These are phyloP conservation scores for Dysmachus trigonus DNA, from an alignment of 2,888 invertebrate species.

Conservation along the genomic window DNA sequence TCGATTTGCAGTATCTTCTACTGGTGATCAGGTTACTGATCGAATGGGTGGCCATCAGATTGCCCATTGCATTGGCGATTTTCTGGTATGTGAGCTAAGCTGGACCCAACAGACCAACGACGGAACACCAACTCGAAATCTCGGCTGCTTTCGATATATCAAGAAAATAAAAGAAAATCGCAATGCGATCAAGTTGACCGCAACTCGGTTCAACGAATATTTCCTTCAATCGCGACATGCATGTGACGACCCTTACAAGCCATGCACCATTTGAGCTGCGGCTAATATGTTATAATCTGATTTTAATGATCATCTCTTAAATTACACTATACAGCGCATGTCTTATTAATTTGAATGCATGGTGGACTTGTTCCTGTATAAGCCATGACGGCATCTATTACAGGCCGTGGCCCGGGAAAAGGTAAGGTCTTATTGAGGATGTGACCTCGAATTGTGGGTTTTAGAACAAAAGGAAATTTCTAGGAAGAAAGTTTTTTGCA, in stretches of 20 bases:
- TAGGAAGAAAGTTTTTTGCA: background rate
- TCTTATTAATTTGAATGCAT: constrained; percentile 9
- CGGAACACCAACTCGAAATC: background rate
- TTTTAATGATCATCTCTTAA: constrained; percentile 19
- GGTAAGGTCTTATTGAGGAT: background rate
- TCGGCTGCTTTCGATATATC: background rate
- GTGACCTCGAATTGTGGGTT: background rate
- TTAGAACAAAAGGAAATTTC: background rate
- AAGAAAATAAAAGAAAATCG: background rate
- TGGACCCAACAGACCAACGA: background rate
- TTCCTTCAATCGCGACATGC: constrained; percentile 17
- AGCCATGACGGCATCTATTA: background rate
- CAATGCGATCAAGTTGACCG: background rate
- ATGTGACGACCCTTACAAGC: background rate
- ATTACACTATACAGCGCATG: background rate
- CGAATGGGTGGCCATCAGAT: constrained; percentile 38
- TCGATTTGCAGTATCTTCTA: constrained; percentile 36
- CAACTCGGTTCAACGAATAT: background rate
- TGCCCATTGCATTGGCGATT: constrained; percentile 14
- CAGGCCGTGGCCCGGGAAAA: background rate
- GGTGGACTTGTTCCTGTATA: background rate
- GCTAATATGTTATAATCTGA: constrained; percentile 21
- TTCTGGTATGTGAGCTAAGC: background rate
- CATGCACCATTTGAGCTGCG: background rate
- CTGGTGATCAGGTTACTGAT: constrained; percentile 7